Evolutionary conservation across 2,797 vertebrate genomes (phyloP).

Genomic region (Podarcis lilfordi): DNA sequence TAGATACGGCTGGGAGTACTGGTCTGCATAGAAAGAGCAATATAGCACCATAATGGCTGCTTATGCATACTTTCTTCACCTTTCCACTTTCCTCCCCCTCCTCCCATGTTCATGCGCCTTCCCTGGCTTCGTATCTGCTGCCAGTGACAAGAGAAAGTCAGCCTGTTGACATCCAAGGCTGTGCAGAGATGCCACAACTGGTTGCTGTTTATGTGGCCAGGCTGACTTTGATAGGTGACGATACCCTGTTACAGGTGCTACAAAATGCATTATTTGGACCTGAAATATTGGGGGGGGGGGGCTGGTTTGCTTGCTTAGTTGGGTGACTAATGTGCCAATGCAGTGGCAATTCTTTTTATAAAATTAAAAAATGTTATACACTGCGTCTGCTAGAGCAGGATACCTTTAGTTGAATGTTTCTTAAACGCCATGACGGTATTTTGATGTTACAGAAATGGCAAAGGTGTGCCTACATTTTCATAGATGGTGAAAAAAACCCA

Average conservation of each 20-base stretch:
- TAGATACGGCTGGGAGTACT: not conserved
- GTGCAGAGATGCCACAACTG: not conserved
- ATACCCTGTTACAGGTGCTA: not conserved
- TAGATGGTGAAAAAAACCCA: not conserved
- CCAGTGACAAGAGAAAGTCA: not conserved
- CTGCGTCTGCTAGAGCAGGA: not conserved
- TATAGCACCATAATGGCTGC: not conserved
- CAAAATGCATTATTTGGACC: not conserved
- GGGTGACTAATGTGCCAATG: not conserved
- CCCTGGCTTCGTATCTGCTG: not conserved
- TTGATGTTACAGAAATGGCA: not conserved
- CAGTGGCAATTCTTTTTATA: not conserved
- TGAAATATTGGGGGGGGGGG: no score
- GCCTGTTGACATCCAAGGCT: not conserved
- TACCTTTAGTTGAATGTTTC: not conserved
- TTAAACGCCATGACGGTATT: not conserved
- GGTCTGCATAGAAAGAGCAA: not conserved
- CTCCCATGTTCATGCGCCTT: no score
- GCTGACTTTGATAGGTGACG: not conserved
- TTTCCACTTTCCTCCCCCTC: no score
- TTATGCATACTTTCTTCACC: not conserved
- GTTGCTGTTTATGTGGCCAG: no score
- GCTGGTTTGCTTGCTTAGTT: not conserved
- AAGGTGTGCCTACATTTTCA: not conserved
- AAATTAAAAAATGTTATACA: not conserved